Percentiles rank a stretch among this genome's conserved stretches.
Evolutionary conservation across 2,113 vertebrate species (phyloP).

Genomic region (Leptosomus discolor): DNA sequence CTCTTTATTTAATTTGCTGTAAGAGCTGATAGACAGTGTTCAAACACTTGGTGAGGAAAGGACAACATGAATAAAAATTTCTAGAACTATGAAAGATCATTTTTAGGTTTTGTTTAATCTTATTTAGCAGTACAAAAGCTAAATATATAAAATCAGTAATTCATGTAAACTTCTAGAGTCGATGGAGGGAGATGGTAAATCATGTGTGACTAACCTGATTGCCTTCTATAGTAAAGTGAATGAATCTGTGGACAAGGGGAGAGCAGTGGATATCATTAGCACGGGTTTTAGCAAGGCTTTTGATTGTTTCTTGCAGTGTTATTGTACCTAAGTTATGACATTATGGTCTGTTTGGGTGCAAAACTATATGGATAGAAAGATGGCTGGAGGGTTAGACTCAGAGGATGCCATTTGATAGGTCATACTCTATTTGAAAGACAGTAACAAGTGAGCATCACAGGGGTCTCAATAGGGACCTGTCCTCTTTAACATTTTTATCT

Average conservation of each 20-base stretch:
- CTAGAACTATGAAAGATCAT: background rate
- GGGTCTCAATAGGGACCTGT: background rate
- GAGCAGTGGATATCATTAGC: background rate
- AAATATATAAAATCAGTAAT: no score
- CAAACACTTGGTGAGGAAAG: background rate
- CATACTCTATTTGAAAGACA: background rate
- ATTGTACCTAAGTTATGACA: background rate
- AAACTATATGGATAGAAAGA: background rate
- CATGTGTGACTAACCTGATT: background rate
- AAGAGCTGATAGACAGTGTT: background rate
- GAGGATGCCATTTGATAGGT: background rate
- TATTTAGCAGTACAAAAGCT: background rate
- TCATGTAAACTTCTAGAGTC: background rate
- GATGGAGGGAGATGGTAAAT: background rate
- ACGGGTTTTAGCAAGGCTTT: background rate
- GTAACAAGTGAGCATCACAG: background rate
- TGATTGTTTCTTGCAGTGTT: background rate
- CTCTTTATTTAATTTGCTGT: background rate
- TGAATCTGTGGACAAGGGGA: background rate
- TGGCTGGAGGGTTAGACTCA: background rate
- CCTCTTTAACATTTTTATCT: background rate
- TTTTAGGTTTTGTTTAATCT: background rate
- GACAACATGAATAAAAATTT: background rate
- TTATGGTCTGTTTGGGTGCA: background rate
- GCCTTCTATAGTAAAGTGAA: background rate